phyloP scores from a whole-genome alignment of 2,797 vertebrate species.

The Florisuga fusca region DNA sequence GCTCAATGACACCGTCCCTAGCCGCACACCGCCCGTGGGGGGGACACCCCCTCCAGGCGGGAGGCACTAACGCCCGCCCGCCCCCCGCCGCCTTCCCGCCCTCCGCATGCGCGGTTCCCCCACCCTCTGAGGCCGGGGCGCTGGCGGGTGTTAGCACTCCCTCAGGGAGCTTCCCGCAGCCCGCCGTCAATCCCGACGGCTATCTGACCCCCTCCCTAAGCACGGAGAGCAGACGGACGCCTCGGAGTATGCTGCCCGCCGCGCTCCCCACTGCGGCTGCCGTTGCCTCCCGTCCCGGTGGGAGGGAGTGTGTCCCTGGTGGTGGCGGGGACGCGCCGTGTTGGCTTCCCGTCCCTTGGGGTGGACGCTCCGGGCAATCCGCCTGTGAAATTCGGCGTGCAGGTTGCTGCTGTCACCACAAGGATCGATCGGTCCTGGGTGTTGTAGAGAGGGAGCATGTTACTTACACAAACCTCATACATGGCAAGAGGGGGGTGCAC shows the following conservation, averaged over 20 bases:
- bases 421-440: rapidly evolving
- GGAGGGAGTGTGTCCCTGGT: too few relatives aligned
- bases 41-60: background rate
- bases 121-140: too few relatives aligned
- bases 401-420: background rate
- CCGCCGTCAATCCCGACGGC: too few relatives aligned
- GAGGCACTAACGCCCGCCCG: background rate
- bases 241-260: conserved; percentile 5
- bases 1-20: rapidly evolving
- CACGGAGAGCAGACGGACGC: conserved; percentile 70
- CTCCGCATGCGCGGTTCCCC: background rate
- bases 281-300: too few relatives aligned
- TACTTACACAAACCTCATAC: conserved; percentile 84
- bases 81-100: background rate
- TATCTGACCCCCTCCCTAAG: conserved; percentile 3
- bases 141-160: too few relatives aligned
- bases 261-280: too few relatives aligned
- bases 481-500: conserved; percentile 84
- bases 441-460: background rate
- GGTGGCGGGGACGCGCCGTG: background rate
- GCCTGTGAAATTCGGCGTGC: background rate
- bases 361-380: too few relatives aligned
- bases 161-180: too few relatives aligned
- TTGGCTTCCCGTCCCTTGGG: too few relatives aligned
- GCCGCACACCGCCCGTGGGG: too few relatives aligned